Evolutionary conservation across 2,888 invertebrate genomes (phyloP).

Genomic region (Drosophila nr. perissopoda): DNA sequence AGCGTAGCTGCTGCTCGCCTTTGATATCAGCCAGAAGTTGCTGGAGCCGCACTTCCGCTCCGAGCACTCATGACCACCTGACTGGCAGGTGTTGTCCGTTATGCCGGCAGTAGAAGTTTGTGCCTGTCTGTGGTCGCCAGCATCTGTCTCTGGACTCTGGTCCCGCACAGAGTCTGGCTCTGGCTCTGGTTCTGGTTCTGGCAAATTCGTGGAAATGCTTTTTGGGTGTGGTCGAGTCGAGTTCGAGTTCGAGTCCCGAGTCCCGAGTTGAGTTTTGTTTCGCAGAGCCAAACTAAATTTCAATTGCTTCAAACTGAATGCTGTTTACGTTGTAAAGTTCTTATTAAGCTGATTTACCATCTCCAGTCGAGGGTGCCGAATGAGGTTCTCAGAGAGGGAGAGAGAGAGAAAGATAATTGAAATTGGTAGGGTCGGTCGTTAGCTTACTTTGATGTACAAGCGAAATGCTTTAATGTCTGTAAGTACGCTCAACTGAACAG

Average conservation of each 20-base stretch:
- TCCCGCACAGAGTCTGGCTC: slow-evolving; percentile 2
- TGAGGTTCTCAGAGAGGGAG: slow-evolving; percentile 19
- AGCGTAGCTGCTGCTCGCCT: slow-evolving; percentile 31
- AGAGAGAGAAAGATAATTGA: slow-evolving; percentile 29
- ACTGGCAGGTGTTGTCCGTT: slow-evolving; percentile 70
- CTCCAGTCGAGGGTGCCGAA: slow-evolving; percentile 12
- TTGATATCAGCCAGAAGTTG: slow-evolving; percentile 46
- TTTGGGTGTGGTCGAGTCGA: slow-evolving; percentile 40
- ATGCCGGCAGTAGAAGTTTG: slow-evolving; percentile 47
- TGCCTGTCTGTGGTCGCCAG: slow-evolving; percentile 33
- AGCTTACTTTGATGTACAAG: slow-evolving; percentile 29
- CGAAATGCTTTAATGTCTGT: slow-evolving; percentile 19
- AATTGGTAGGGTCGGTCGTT: slow-evolving; percentile 18
- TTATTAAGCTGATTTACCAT: slow-evolving; percentile 52
- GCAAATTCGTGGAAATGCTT: slow-evolving; percentile 38
- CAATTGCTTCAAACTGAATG: slow-evolving; percentile 46
- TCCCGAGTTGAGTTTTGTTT: neutral
- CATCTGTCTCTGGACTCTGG: slow-evolving; percentile 20
- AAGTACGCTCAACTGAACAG: slow-evolving; percentile 1
- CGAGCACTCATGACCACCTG: slow-evolving; percentile 37
- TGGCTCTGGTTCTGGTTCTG: slow-evolving; percentile 5
- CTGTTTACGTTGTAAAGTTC: slow-evolving; percentile 43
- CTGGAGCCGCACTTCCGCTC: slow-evolving; percentile 68
- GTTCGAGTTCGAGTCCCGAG: neutral
- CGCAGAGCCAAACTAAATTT: slow-evolving; percentile 56